A percentile compares a stretch with the other conserved stretches of the same genome.
phyloP scores from a whole-genome alignment of 2,888 invertebrate species.

The Cheiracanthium punctorium region DNA sequence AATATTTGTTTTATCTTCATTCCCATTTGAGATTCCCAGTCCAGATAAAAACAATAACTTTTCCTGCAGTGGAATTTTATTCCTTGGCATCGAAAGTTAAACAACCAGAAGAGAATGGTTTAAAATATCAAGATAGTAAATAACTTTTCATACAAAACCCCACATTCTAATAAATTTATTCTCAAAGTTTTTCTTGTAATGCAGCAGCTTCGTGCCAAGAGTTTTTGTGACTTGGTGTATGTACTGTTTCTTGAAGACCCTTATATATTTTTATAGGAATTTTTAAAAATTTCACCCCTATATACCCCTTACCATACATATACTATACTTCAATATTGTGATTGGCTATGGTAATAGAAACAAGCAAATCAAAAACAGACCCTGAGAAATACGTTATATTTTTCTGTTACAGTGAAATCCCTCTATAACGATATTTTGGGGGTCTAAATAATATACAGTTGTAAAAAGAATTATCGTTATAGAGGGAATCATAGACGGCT shows the following conservation, averaged over 20 bases:
- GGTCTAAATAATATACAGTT: too few relatives aligned
- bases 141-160: background rate
- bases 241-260: background rate
- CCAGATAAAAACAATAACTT: constrained; percentile 7
- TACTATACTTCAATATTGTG: too few relatives aligned
- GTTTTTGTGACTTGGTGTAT: background rate
- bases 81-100: background rate
- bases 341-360: too few relatives aligned
- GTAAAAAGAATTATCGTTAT: too few relatives aligned
- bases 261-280: background rate
- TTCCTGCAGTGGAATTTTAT: background rate
- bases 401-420: too few relatives aligned
- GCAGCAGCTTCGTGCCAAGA: background rate
- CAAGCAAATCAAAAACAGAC: too few relatives aligned
- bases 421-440: too few relatives aligned
- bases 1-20: background rate
- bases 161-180: background rate
- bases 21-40: background rate
- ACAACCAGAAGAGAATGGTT: background rate
- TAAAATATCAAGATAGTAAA: constrained; percentile 2
- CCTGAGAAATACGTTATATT: too few relatives aligned
- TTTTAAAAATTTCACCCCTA: too few relatives aligned
- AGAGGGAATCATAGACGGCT: too few relatives aligned
- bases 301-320: too few relatives aligned
- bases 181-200: too few relatives aligned